Percentiles rank a stretch among this genome's conserved stretches.
Evolutionary conservation across 2,797 vertebrate genomes (phyloP).

Genomic region (Poeciliopsis presidionis): DNA sequence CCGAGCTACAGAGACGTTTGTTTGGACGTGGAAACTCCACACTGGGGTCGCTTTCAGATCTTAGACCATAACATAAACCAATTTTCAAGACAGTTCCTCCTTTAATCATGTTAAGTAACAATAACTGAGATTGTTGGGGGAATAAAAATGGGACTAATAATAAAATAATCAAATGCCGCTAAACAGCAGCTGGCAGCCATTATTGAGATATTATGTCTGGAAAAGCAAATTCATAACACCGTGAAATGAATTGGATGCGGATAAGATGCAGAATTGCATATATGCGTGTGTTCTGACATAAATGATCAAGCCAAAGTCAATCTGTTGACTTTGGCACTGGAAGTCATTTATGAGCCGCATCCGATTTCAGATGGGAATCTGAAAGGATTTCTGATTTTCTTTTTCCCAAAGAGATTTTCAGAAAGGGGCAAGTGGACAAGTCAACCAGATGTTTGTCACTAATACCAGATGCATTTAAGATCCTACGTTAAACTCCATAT

Average conservation of each 20-base stretch:
- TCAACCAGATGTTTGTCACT: background rate
- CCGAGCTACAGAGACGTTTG: constrained; percentile 61
- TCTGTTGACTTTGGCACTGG: constrained; percentile 13
- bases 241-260: constrained; percentile 17
- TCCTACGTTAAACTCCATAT: background rate
- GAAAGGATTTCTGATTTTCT: background rate
- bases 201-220: constrained; percentile 18
- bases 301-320: constrained; percentile 15
- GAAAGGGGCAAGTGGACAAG: background rate
- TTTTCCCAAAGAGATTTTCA: background rate
- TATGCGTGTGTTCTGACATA: constrained; percentile 16
- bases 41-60: constrained; percentile 71
- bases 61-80: constrained; percentile 82
- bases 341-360: constrained; percentile 6
- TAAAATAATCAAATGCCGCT: constrained; percentile 41
- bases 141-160: constrained; percentile 56
- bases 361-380: background rate
- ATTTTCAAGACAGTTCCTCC: constrained; percentile 75
- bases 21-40: constrained; percentile 63
- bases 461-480: background rate
- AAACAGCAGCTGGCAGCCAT: constrained; percentile 32
- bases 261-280: constrained; percentile 16
- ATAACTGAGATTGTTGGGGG: constrained; percentile 58
- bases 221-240: background rate
- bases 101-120: constrained; percentile 74